phyloP scores from a whole-genome alignment of 2,888 invertebrate species.

The Drosophila tanythrix region DNA sequence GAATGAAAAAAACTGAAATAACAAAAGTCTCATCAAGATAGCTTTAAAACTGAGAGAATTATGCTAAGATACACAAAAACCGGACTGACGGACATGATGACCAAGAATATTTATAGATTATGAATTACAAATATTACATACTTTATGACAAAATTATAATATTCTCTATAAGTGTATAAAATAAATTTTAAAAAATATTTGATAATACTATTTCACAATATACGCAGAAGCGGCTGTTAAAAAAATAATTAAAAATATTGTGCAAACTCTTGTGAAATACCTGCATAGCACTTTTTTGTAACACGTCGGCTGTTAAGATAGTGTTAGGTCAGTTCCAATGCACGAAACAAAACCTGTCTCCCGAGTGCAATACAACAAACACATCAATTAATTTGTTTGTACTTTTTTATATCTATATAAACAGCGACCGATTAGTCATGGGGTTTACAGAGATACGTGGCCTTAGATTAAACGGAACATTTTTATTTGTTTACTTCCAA shows the following conservation, averaged over 20 bases:
- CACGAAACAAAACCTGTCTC: conserved; percentile 33
- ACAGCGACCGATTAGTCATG: conserved; percentile 52
- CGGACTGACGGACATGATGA: neutral
- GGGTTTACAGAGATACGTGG: conserved; percentile 53
- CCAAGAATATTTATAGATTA: neutral
- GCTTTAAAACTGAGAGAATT: neutral
- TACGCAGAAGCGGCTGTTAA: neutral
- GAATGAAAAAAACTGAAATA: neutral
- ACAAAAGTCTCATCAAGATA: neutral
- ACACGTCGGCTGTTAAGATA: conserved; percentile 20
- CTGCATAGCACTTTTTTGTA: conserved; percentile 2
- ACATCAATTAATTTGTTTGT: neutral
- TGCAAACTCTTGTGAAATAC: conserved; percentile 4
- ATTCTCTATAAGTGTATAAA: neutral
- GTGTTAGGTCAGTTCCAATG: conserved; percentile 49
- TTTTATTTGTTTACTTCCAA: conserved; percentile 1
- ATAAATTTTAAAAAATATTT: neutral
- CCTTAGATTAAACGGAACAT: conserved; percentile 14
- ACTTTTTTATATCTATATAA: conserved; percentile 3
- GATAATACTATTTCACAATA: neutral
- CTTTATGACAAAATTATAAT: neutral
- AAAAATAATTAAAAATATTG: neutral
- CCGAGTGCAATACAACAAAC: neutral
- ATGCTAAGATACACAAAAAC: neutral
- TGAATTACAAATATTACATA: neutral